These are phyloP conservation scores for Philopotamus ludificatus DNA, from an alignment of 1,140 invertebrate genomes.

Conservation along the genomic window DNA sequence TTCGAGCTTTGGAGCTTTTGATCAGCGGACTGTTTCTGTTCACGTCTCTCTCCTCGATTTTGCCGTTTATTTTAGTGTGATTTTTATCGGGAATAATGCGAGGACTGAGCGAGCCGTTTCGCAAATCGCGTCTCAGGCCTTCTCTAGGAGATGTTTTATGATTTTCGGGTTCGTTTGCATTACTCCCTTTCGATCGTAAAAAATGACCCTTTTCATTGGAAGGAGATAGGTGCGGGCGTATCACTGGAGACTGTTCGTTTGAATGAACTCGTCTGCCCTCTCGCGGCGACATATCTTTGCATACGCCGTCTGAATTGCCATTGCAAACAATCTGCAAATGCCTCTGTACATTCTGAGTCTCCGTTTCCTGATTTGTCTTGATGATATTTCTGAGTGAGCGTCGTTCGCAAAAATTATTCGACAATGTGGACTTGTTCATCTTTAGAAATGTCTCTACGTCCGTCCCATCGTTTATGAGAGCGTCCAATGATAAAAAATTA, in stretches of 20 bases:
- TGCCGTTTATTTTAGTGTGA: constrained; percentile 24
- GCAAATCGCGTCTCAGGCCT: neutral
- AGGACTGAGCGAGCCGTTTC: constrained; percentile 33
- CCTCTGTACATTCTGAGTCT: constrained; percentile 13
- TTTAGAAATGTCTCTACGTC: constrained; percentile 65
- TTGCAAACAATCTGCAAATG: constrained; percentile 44
- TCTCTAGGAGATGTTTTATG: constrained; percentile 28
- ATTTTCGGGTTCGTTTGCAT: constrained; percentile 37
- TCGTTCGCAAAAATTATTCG: constrained; percentile 48
- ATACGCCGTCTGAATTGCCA: constrained; percentile 45
- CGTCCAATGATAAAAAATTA: constrained; percentile 69
- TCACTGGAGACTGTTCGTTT: constrained; percentile 1
- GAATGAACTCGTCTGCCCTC: neutral
- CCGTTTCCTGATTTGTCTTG: constrained; percentile 15
- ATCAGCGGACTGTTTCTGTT: neutral
- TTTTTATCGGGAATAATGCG: constrained; percentile 13
- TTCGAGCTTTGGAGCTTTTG: constrained; percentile 43
- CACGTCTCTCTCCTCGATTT: constrained; percentile 14
- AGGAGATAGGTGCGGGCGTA: constrained; percentile 36
- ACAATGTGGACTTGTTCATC: constrained; percentile 42
- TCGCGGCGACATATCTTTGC: constrained; percentile 11
- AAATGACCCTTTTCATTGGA: constrained; percentile 40
- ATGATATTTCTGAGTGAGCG: constrained; percentile 48
- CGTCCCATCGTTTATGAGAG: constrained; percentile 61
- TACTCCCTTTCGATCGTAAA: constrained; percentile 42